Evolutionary conservation across 1,140 invertebrate species (phyloP), one percentile per base, ranked within the genome.

Genomic region (Drosophila elegans): DNA sequence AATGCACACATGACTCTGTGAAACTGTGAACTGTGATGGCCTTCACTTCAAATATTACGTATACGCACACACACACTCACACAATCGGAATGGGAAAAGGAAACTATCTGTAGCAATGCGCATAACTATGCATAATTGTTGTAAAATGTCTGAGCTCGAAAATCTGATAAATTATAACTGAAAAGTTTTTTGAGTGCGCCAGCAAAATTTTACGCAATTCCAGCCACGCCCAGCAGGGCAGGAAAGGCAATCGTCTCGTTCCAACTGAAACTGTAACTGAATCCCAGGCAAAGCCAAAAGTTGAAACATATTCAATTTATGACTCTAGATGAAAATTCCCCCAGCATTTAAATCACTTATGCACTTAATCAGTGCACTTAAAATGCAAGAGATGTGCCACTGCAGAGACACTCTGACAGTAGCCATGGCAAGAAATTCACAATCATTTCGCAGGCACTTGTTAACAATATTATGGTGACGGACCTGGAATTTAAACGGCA

Each of bases 161-260:
- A 85, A 85, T 85, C 81, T 85, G 77, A 85, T 84, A 84, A 84
- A 80, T 84, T 80, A 84, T 85, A 80, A 66, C 67, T 61, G 59
- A 64, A 80, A 60, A 77, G 57, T 74, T 74, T 74, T 63, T 74
- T 74, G 57, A 74, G 69, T 74, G 59, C 72, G 71, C 71, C 72
- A 74, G 73, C 73, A 75, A 66, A 75, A 75, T 75, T 75, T 75
- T 66, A 75, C 74, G 73, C 72, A 75, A 66, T 59, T 74, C 36
- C 66, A 66, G 32, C 38, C 64, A 44, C 64, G 64, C 64, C 67
- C 67, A 69, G 62, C 13, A 13, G 49, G 66, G 29, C 53, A 56
- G 38, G 53, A 57, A 57, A 38, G 36, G 53, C 53, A 36, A 56
- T 53, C 12, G 10, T 4, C 21, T 25, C 10, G 4, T 21, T 25